Evolutionary conservation across 2,797 vertebrate species (phyloP).

Genomic region (Lophius americanus): DNA sequence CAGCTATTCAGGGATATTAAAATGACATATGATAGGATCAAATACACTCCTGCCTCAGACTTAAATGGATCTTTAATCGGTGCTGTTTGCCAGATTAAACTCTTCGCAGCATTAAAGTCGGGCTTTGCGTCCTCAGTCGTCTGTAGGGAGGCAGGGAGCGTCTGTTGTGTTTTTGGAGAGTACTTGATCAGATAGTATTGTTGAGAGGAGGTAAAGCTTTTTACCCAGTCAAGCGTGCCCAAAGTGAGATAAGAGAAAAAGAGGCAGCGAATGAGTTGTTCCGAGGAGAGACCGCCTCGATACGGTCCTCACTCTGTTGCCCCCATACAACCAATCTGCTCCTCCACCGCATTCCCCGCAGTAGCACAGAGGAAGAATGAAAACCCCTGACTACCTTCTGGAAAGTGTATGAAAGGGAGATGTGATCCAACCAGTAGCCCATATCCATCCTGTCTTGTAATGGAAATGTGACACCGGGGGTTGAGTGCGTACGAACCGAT

Average conservation of each 20-base stretch:
- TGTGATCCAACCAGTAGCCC: conserved; percentile 62
- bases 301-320: conserved; percentile 23
- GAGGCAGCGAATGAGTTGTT: conserved; percentile 47
- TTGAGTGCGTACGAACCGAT: conserved; percentile 36
- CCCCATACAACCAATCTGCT: conserved; percentile 47
- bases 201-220: conserved; percentile 41
- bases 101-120: background rate
- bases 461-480: conserved; percentile 59
- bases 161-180: conserved; percentile 40
- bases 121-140: background rate
- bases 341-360: conserved; percentile 19
- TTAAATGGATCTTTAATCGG: background rate
- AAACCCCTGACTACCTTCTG: conserved; percentile 42
- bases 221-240: conserved; percentile 56
- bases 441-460: conserved; percentile 66
- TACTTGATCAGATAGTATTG: conserved; percentile 58
- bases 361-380: conserved; percentile 30
- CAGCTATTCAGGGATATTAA: no score
- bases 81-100: background rate
- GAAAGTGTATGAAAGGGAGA: conserved; percentile 66
- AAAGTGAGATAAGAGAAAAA: conserved; percentile 52
- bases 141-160: conserved; percentile 5
- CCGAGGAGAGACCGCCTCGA: conserved; percentile 30
- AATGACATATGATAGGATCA: background rate
- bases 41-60: conserved; percentile 1